Base-by-base conservation (phyloP, 2,113 vertebrate species). In the Chaenocephalus aceratus region DNA sequence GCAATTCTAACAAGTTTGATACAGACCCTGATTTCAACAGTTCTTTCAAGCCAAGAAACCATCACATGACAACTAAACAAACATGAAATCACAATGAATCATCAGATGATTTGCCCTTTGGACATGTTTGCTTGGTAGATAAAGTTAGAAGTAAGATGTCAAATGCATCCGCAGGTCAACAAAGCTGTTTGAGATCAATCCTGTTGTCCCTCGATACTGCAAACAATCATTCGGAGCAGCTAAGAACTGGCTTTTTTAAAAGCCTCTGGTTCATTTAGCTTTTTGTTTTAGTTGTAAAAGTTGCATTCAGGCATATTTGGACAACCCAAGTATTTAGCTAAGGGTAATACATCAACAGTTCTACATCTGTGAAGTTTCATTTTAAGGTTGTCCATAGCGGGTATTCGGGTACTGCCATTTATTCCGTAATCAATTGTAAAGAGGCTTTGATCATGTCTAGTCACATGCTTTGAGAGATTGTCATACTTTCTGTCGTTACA, bases 391-490 rank as follows among this genome's bases (percentile, higher is more conserved):
- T 63, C 12, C n/a, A 61, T 2, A 23, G 63, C 14, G 10, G 11
- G 41, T 44, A 67, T 77, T 45, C 46, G 14, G 13, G 8, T 15
- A 44, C 1, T 53, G 15, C 18, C n/a, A 10, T 61, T 75, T 58
- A 44, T 77, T 69, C 58, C 3, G n/a, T 49, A 58, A 56, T 75
- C 69, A 72, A 13, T 34, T 58, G 4, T 21, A 75, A 72, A 14
- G 30, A 66, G 8, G 45, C 16, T 63, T 80, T 61, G 26, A 74
- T 57, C 63, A 64, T n/a, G n/a, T 72, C 8, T 5, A 6, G 26
- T 53, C 12, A 66, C 74, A 86, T 64, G 36, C 41, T 53, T 53
- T 3, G 44, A 58, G 30, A 11, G 67, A 84, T 65, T 79, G 48
- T 41, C 56, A 18, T 16, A 12, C 0, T 13, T 48, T 73, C 48